Evolutionary conservation across 2,888 invertebrate species (phyloP).

Genomic region (Callinectes sapidus): DNA sequence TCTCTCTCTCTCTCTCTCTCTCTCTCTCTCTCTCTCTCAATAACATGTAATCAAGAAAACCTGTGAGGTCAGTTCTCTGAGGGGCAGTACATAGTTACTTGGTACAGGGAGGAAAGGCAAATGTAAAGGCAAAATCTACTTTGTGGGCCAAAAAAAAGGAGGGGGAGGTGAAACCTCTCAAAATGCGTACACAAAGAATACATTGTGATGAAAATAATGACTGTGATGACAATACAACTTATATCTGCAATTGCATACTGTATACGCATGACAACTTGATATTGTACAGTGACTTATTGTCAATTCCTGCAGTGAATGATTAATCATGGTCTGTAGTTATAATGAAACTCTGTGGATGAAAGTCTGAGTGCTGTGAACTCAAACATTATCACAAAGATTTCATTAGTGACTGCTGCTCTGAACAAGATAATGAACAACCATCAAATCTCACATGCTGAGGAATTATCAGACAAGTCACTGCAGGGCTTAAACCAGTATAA

Average conservation of each 20-base stretch:
- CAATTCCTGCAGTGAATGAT: background rate
- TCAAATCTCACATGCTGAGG: background rate
- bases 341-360: background rate
- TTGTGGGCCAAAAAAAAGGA: background rate
- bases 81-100: background rate
- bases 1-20: constrained; percentile 21
- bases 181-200: constrained; percentile 24
- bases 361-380: background rate
- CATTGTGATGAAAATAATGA: background rate
- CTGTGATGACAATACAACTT: background rate
- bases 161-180: background rate
- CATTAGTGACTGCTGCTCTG: background rate
- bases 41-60: background rate
- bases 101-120: background rate
- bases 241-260: background rate
- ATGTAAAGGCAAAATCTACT: background rate
- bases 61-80: background rate
- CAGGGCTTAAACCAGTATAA: background rate
- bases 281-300: background rate
- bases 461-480: background rate
- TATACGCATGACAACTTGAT: background rate
- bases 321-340: background rate
- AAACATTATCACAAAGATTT: background rate
- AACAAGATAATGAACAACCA: background rate
- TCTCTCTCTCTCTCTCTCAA: background rate